Conservation (phyloP, 2,113 vertebrate genomes). For the Podarcis cretensis region DNA sequence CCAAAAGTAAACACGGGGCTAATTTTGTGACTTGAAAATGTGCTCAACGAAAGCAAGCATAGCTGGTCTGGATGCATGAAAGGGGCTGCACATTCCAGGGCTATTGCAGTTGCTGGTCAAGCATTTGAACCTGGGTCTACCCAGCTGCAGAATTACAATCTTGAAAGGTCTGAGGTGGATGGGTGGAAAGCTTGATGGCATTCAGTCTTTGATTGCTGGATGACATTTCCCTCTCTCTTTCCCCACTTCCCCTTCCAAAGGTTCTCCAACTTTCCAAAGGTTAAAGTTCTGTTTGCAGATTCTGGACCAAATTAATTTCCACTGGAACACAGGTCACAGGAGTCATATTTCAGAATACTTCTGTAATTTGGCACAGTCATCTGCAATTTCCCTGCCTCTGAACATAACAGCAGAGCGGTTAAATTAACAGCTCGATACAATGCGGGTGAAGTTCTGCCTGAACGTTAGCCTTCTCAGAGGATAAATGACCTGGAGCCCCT, state of each 20-base stretch:
- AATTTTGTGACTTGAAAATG: neutral
- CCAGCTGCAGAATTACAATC: neutral
- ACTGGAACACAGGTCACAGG: neutral
- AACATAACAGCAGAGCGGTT: neutral
- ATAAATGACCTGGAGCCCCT: constrained; percentile 7
- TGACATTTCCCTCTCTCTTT: constrained; percentile 1
- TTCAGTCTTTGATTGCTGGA: neutral
- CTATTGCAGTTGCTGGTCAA: neutral
- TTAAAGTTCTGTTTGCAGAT: neutral
- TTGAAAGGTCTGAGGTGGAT: neutral
- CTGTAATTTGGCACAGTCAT: neutral
- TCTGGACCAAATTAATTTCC: neutral
- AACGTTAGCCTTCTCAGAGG: constrained; percentile 6
- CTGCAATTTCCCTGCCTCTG: neutral
- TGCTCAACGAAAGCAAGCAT: neutral
- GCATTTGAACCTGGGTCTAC: neutral
- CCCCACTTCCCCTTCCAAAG: neutral
- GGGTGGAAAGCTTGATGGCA: neutral
- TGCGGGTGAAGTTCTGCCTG: neutral
- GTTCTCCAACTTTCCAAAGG: neutral
- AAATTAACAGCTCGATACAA: neutral
- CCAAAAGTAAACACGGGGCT: neutral
- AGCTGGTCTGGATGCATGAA: neutral
- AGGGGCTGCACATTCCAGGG: neutral
- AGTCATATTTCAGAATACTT: neutral